A percentile compares a stretch with the other conserved stretches of the same genome.
Evolutionary conservation across 2,888 invertebrate species (phyloP).

Genomic region (Seladonia tumulorum): DNA sequence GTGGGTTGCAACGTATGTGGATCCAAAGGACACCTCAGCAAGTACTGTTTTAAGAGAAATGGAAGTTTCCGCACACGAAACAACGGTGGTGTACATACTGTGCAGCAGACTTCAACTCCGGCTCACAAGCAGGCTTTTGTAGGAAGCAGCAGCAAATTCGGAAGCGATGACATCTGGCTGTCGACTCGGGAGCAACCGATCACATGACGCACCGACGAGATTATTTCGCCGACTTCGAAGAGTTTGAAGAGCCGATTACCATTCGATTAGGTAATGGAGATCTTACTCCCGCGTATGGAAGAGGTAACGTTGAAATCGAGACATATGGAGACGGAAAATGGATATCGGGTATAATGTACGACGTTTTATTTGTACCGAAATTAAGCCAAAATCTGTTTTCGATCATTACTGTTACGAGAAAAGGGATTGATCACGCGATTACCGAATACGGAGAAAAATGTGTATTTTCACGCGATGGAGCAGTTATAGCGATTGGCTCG

Average conservation of each 20-base stretch:
- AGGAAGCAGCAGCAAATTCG: no score
- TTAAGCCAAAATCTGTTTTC: constrained; percentile 9
- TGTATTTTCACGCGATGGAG: background rate
- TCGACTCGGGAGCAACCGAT: constrained; percentile 17
- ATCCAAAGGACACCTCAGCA: no score
- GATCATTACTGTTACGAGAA: background rate
- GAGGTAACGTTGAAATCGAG: constrained; percentile 7
- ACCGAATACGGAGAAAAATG: background rate
- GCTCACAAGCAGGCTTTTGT: no score
- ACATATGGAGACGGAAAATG: background rate
- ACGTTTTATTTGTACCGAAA: background rate
- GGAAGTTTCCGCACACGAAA: no score
- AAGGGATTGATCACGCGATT: background rate
- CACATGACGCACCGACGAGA: background rate
- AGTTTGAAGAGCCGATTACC: background rate
- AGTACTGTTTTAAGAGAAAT: no score
- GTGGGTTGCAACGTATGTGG: no score
- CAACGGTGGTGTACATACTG: no score
- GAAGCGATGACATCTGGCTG: background rate
- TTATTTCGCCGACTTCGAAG: background rate
- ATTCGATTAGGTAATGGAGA: constrained; percentile 3
- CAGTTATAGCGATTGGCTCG: background rate
- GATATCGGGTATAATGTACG: background rate
- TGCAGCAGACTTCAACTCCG: no score
- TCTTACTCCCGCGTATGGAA: background rate